A percentile compares a stretch with the other conserved stretches of the same genome.
phyloP scores from a whole-genome alignment of 2,888 invertebrate genomes.

The Capitulum mitella region DNA sequence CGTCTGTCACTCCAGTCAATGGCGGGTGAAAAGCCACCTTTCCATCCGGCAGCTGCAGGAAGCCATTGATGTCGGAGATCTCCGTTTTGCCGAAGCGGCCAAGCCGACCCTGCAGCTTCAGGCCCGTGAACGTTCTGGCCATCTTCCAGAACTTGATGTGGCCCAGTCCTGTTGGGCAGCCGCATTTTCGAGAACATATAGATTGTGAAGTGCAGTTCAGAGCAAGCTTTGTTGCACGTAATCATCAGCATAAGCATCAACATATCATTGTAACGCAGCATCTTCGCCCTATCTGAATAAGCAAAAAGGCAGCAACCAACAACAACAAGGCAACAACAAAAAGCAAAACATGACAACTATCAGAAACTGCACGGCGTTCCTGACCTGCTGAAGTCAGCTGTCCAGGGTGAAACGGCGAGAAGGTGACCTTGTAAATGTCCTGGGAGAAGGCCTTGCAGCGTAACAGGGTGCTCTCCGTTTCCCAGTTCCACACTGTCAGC shows the following conservation, averaged over 20 bases:
- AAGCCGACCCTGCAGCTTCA: constrained; percentile 78
- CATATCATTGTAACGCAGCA: too few species aligned
- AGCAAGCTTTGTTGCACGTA: too few species aligned
- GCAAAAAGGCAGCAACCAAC: too few species aligned
- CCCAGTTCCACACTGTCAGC: constrained; percentile 85
- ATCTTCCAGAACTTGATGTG: constrained; percentile 92
- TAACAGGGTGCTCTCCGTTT: constrained; percentile 62
- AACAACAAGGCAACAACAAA: too few species aligned
- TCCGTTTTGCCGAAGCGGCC: constrained; percentile 88
- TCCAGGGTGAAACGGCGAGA: constrained; percentile 71
- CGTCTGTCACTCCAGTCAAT: too few species aligned
- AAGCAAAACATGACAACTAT: too few species aligned
- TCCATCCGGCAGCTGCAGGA: constrained; percentile 78
- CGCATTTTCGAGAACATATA: too few species aligned
- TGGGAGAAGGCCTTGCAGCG: constrained; percentile 75
- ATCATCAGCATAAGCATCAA: too few species aligned
- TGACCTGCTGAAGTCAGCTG: constrained; percentile 69
- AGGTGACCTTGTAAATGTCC: constrained; percentile 68
- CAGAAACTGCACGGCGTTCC: too few species aligned
- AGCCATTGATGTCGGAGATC: constrained; percentile 77
- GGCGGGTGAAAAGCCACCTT: too few species aligned
- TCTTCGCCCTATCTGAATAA: too few species aligned
- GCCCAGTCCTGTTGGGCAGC: constrained; percentile 51
- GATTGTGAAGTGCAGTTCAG: too few species aligned
- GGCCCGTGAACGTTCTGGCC: constrained; percentile 79